These are phyloP conservation scores for Pyrgus malvae DNA, from an alignment of 2,888 invertebrate species.

Conservation along the genomic window DNA sequence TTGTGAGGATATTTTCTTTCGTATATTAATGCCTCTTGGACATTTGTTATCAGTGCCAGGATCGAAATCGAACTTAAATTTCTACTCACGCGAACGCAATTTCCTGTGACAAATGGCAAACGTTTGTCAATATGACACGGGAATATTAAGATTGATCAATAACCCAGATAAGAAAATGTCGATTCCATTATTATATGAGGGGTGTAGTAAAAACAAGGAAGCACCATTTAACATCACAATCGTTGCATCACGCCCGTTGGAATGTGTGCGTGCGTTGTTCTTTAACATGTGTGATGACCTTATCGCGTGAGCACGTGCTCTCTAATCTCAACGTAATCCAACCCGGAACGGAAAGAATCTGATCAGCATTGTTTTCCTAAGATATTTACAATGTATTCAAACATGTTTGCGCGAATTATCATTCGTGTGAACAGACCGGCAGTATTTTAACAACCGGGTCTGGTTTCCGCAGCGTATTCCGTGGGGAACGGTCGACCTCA, in stretches of 20 bases:
- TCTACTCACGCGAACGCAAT: constrained; percentile 47
- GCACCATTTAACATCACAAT: not conserved
- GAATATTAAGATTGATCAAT: constrained; percentile 54
- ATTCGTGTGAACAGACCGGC: constrained; percentile 52
- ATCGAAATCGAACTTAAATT: constrained; percentile 27
- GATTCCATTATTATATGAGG: not conserved
- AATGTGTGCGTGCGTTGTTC: constrained; percentile 43
- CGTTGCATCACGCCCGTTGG: not conserved
- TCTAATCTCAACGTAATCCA: constrained; percentile 71
- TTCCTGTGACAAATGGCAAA: constrained; percentile 47
- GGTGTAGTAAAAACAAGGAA: not conserved
- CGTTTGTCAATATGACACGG: constrained; percentile 44
- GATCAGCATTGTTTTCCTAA: constrained; percentile 70
- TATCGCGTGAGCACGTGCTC: constrained; percentile 54
- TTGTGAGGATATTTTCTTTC: not conserved
- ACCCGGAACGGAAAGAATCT: constrained; percentile 74
- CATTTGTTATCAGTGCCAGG: constrained; percentile 1
- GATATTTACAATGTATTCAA: constrained; percentile 60
- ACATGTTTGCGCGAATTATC: constrained; percentile 67
- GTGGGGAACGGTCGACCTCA: constrained; percentile 42
- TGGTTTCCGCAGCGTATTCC: constrained; percentile 50
- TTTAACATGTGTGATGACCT: constrained; percentile 36
- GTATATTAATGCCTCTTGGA: too few species aligned
- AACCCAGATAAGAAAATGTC: constrained; percentile 1
- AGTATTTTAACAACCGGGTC: constrained; percentile 64